Base-by-base conservation (phyloP, 1,140 invertebrate species). In the Odontomachus brunneus region DNA sequence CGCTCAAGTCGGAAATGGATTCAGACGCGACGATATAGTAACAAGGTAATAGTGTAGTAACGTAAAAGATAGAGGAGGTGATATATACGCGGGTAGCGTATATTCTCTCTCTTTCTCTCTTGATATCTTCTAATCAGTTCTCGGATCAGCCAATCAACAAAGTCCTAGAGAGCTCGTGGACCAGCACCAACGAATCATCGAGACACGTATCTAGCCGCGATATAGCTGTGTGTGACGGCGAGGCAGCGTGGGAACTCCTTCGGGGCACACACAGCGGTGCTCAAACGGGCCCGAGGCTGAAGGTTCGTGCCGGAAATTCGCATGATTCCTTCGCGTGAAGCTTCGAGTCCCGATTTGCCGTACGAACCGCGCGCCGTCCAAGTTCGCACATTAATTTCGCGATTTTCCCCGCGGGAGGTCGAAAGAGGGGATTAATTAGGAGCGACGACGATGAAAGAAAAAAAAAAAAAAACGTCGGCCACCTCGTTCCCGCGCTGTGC, bases 241-340 rank as follows among this genome's bases (percentile, higher is more conserved):
- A 74, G 78, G 69, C 82, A 90, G 87, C 92, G 92, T 93, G 92
- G 92, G 92, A 93, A 93, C 91, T 91, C 71, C 82, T 89, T 88
- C 87, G 69, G 49, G 55, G 49, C 76, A 48, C 65, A 29, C 75
- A 24, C 88, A 89, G 90, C 60, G 89, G 88, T 88, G 86, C 90
- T 92, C 91, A 88, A 84, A 53, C 86, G n/a, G 49, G 7, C 38
- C n/a, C 53, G 51, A 19, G 29, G 11, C 29, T 33, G 24, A 3
- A 3, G 2, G 0, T n/a, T 19, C 26, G 53, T 48, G 71, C 67
- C 84, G 82, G 82, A 86, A 86, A 86, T 84, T 55, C 82, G 55
- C 38, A 60, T 60, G 24, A 14, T 22, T 55, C 59, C n/a, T 38
- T 44, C 69, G 26, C 83, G 26, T n/a, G n/a, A n/a, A n/a, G n/a